Percentiles rank a stretch among this genome's conserved stretches.
Evolutionary conservation across 2,888 invertebrate genomes (phyloP).

Genomic region (Dermolepida albohirtum): DNA sequence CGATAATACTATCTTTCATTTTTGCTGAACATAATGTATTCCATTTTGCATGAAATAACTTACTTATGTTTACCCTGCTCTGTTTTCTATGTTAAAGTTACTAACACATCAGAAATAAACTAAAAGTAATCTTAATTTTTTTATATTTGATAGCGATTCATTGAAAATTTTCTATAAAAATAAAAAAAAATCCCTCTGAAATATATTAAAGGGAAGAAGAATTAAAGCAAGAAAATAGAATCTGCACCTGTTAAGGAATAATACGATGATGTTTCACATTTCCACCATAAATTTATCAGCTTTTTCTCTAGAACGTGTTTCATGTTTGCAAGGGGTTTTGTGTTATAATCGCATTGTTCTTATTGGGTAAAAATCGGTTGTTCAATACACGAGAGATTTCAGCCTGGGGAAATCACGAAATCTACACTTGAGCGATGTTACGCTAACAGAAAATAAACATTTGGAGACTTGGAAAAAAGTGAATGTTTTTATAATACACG

Average conservation of each 20-base stretch:
- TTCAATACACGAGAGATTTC: conserved; percentile 25
- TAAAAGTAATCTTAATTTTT: too few species aligned
- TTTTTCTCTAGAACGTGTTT: conserved; percentile 23
- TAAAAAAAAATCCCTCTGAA: background rate
- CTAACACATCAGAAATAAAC: too few species aligned
- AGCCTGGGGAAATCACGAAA: conserved; percentile 34
- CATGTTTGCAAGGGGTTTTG: conserved; percentile 22
- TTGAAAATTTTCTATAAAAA: too few species aligned
- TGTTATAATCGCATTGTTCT: conserved; percentile 33
- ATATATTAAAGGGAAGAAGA: background rate
- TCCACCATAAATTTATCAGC: conserved; percentile 29
- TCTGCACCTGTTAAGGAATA: conserved; percentile 18
- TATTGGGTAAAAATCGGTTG: conserved; percentile 30
- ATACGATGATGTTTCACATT: conserved; percentile 31
- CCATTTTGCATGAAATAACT: too few species aligned
- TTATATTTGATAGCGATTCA: too few species aligned
- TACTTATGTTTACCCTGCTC: too few species aligned
- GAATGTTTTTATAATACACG: conserved; percentile 24
- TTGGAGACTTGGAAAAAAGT: conserved; percentile 3
- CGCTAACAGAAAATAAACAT: conserved; percentile 23
- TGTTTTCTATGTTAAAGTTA: too few species aligned
- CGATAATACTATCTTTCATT: too few species aligned
- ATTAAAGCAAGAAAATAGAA: conserved; percentile 19
- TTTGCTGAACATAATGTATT: too few species aligned
- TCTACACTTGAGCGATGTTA: conserved; percentile 23